These are phyloP conservation scores for Podarcis cretensis DNA, from an alignment of 2,113 vertebrate species.

Conservation along the genomic window DNA sequence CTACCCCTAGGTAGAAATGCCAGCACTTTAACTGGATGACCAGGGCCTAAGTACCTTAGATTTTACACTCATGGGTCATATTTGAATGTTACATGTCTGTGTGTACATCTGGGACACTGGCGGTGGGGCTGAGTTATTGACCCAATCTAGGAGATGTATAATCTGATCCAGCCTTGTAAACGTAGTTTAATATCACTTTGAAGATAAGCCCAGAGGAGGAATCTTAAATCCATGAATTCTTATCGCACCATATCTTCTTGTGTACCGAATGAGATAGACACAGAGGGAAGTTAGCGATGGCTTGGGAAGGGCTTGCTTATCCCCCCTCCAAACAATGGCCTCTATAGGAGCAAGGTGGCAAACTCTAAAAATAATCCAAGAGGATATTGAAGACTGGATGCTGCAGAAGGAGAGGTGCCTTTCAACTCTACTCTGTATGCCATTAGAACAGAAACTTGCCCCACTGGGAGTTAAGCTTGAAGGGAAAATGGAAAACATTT, in stretches of 20 bases:
- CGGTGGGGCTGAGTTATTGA: neutral
- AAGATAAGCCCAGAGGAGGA: neutral
- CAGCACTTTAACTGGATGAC: neutral
- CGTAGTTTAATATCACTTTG: too few species aligned
- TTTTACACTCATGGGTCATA: too few species aligned
- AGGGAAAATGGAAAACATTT: constrained; percentile 30
- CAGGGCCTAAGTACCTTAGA: too few species aligned
- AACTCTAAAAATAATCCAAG: constrained; percentile 12
- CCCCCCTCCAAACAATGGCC: neutral
- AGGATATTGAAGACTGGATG: neutral
- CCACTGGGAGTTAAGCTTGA: constrained; percentile 31
- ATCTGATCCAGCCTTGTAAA: too few species aligned
- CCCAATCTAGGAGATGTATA: too few species aligned
- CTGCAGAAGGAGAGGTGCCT: constrained; percentile 22
- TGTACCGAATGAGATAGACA: neutral
- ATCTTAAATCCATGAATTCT: neutral
- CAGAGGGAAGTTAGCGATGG: neutral
- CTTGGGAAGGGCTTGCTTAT: neutral
- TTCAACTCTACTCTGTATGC: constrained; percentile 14
- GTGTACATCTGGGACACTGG: too few species aligned
- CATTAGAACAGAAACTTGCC: constrained; percentile 19
- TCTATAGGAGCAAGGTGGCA: accelerated
- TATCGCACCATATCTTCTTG: neutral
- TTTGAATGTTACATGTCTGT: too few species aligned
- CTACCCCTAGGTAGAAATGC: neutral